Evolutionary conservation across 2,113 vertebrate genomes (phyloP), one percentile per base, ranked within the genome.

Genomic region (Ceratotherium simum): DNA sequence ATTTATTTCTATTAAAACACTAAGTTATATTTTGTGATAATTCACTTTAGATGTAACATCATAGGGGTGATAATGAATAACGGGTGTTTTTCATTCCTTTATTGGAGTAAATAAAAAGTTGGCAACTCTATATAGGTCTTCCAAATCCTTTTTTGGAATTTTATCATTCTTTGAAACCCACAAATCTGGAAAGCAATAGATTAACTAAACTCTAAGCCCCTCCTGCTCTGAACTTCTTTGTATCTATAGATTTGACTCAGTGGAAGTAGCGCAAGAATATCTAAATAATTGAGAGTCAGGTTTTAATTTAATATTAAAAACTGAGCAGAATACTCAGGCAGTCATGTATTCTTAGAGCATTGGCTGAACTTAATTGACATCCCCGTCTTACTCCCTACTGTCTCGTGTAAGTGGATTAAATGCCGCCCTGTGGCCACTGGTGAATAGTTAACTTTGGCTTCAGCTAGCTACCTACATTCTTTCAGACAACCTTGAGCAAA

Each of bases 231-330:
- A 78, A 56, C 27, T 36, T 82, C 25, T 79, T 33, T 70, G 18
- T 78, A 33, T n/a, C 12, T 67, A 2, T 33, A 23, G 39, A 36
- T 62, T 46, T 48, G 83, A 58, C 70, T 87, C 56, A 25, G 2
- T 20, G 48, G 62, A 91, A 88, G 46, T 14, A 39, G 39, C n/a
- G 65, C 23, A 21, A 76, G 36, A 29, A 6, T 48, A 48, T n/a
- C 23, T 42, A 76, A 83, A 82, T 6, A 65, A 21, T 6, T 14
- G 60, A 84, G 17, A 62, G 58, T 46, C n/a, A 36, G 86, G 60
- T 91, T 87, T 72, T 94, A 73, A 69, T 73, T 60, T 82, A 51
- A 90, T 10, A 48, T 48, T 64, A 58, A 83, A 94, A 54, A 51
- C 9, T 29, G 42, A 65, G 13, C 48, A 1, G 65, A 54, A 17